These are phyloP conservation scores for Dryocosmus kuriphilus DNA, from an alignment of 2,888 invertebrate genomes.

Conservation along the genomic window DNA sequence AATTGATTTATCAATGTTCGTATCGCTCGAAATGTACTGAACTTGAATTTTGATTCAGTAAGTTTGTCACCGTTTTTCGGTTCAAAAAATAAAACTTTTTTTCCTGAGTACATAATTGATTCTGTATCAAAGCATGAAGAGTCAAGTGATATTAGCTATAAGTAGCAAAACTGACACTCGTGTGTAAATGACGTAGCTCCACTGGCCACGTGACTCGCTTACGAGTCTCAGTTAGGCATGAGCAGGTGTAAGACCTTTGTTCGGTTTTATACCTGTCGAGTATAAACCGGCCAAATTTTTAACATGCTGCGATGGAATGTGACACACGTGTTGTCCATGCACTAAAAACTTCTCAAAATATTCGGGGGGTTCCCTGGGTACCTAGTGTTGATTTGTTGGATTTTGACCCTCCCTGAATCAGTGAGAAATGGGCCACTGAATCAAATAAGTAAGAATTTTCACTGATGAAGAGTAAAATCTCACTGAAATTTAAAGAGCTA, in stretches of 20 bases:
- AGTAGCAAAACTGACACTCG: background rate
- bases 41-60: no score
- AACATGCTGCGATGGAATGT: constrained; percentile 15
- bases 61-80: no score
- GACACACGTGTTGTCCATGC: background rate
- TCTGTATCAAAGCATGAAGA: constrained; percentile 4
- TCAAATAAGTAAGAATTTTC: no score
- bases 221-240: constrained; percentile 16
- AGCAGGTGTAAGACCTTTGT: constrained; percentile 36
- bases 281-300: constrained; percentile 14
- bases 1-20: no score
- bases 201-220: constrained; percentile 21
- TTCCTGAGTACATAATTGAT: no score
- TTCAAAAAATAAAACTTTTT: no score
- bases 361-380: background rate
- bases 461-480: no score
- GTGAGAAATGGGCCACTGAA: no score
- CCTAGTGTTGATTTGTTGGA: background rate
- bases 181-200: constrained; percentile 26
- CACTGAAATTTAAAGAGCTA: no score
- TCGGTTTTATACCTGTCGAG: background rate
- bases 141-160: background rate
- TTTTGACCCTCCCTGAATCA: background rate
- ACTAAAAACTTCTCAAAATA: background rate
- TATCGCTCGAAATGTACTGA: no score